phyloP scores from a whole-genome alignment of 2,888 invertebrate genomes.

The Rhingia campestris region DNA sequence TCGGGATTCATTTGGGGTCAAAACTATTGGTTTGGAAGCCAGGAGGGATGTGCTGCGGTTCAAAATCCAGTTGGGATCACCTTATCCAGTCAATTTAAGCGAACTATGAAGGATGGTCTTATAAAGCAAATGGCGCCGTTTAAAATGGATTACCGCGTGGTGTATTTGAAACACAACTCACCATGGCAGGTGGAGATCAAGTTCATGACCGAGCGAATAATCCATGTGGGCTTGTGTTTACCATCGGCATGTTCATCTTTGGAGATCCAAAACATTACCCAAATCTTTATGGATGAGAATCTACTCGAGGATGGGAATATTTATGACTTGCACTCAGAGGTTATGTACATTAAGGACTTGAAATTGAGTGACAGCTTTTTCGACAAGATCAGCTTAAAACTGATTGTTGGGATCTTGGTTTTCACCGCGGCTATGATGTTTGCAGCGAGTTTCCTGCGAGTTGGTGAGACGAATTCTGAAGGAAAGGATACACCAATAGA shows the following conservation, averaged over 20 bases:
- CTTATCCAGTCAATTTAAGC: slow-evolving; percentile 80
- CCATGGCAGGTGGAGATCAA: slow-evolving; percentile 83
- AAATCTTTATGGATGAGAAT: slow-evolving; percentile 79
- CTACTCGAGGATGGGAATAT: slow-evolving; percentile 80
- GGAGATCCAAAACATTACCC: slow-evolving; percentile 81
- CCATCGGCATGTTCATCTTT: slow-evolving; percentile 83
- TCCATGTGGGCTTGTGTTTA: slow-evolving; percentile 84
- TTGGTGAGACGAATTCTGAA: slow-evolving; percentile 49
- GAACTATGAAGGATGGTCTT: slow-evolving; percentile 81
- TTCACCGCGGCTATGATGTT: slow-evolving; percentile 78
- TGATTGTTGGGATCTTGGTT: slow-evolving; percentile 77
- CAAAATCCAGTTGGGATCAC: slow-evolving; percentile 80
- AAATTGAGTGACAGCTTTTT: slow-evolving; percentile 79
- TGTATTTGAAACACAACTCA: slow-evolving; percentile 82
- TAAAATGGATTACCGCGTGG: slow-evolving; percentile 81
- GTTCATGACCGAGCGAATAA: slow-evolving; percentile 82
- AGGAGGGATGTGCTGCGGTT: slow-evolving; percentile 83
- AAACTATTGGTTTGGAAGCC: slow-evolving; percentile 85
- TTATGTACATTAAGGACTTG: slow-evolving; percentile 81
- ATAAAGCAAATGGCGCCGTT: slow-evolving; percentile 81
- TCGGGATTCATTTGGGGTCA: slow-evolving; percentile 85
- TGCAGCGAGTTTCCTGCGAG: slow-evolving; percentile 59
- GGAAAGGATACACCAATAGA: not conserved
- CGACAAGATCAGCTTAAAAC: slow-evolving; percentile 79
- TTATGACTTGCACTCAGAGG: slow-evolving; percentile 80